Evolutionary conservation across 1,140 invertebrate species (phyloP).

Genomic region (Trichogramma pretiosum): DNA sequence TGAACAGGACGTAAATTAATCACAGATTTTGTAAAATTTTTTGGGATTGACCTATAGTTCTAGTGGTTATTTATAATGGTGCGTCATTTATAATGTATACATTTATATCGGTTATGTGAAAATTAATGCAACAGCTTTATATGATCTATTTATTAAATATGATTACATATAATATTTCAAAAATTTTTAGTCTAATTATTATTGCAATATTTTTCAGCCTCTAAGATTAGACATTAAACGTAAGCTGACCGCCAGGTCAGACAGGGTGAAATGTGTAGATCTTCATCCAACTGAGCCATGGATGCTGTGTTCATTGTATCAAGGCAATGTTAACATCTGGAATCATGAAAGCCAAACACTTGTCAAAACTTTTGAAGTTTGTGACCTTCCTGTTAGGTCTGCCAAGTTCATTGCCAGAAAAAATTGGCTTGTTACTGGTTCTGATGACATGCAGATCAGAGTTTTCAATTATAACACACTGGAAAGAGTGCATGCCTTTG

Average conservation of each 20-base stretch:
- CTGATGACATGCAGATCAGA: constrained; percentile 91
- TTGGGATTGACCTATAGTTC: too few species aligned
- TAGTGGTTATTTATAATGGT: too few species aligned
- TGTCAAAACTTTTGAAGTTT: constrained; percentile 92
- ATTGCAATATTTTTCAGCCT: constrained; percentile 55
- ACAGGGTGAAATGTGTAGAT: constrained; percentile 96
- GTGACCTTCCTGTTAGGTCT: constrained; percentile 90
- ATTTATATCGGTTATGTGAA: too few species aligned
- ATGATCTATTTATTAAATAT: too few species aligned
- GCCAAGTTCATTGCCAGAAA: constrained; percentile 95
- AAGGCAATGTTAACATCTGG: constrained; percentile 99
- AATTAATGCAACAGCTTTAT: too few species aligned
- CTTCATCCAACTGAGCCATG: constrained; percentile 95
- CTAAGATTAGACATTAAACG: constrained; percentile 95
- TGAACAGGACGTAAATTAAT: too few species aligned
- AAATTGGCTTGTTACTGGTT: constrained; percentile 97
- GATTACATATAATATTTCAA: too few species aligned
- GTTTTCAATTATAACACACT: constrained; percentile 99
- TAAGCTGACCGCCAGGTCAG: constrained; percentile 91
- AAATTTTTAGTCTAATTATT: too few species aligned
- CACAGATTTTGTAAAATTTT: too few species aligned
- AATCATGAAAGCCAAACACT: constrained; percentile 91
- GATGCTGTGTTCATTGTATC: constrained; percentile 97
- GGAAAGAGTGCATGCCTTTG: constrained; percentile 90
- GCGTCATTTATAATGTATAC: too few species aligned